Base-by-base conservation (phyloP, 2,113 vertebrate species). In the Thinocorus orbignyianus region DNA sequence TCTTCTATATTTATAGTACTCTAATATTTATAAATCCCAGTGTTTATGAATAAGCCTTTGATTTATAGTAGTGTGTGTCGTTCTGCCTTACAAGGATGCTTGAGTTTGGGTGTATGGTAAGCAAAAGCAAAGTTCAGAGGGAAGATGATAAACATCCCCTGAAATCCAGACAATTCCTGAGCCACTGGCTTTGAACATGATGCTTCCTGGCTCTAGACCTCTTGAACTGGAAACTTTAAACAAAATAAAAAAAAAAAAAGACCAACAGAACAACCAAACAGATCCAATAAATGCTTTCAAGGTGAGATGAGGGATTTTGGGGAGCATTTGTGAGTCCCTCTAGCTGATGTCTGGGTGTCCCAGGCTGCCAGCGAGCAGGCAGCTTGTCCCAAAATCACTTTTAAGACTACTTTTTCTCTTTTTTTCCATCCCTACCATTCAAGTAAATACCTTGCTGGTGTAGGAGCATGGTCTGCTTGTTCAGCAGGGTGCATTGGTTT, bases 1-100 rank as follows among this genome's bases (percentile, higher is more conserved):
- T 57, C 31, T 72, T 88, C 71, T 77, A 15, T 88, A 52, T 94
- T 91, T 92, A 33, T 64, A 78, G 62, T 23, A 30, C 25, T 70
- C 55, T 61, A 49, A 73, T 82, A 48, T 82, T 69, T 70, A 25
- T 52, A 58, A 65, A 44, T 35, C 2, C 8, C 11, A 39, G 31
- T 24, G 25, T 30, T 54, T 72, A 35, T 42, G 48, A 92, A 49
- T 55, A 71, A 31, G 44, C 28, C 33, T 89, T 71, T 68, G 20
- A 23, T 57, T 77, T 72, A 37, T 28, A 26, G 33, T 33, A 6
- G 25, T 7, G 13, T 2, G 0, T 14, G 20, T 42, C 58, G 26
- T 39, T 80, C 42, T 85, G 42, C 80, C 39, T 35, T 48, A 30
- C 6, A 17, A 54, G 55, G 65, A 31, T 44, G 26, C 26, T 55